Conservation (phyloP, 2,797 vertebrate genomes). For the Squalus acanthias region DNA sequence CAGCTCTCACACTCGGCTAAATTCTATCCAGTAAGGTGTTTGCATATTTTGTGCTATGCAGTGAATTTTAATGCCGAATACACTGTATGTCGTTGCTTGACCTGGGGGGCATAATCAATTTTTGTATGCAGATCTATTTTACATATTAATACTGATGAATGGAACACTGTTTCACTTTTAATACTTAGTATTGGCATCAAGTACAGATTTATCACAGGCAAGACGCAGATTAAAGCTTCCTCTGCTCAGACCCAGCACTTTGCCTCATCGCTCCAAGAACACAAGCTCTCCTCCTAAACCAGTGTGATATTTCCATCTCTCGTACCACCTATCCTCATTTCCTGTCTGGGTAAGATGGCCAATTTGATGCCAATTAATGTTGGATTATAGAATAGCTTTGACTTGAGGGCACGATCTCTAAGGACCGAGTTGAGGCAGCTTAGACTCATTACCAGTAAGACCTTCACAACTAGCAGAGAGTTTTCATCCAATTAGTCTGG, state of each 20-base stretch:
- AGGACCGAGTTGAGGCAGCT: not conserved
- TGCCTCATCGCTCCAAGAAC: not conserved
- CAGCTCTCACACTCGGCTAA: not conserved
- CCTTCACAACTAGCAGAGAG: not conserved
- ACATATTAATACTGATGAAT: not conserved
- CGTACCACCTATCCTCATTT: not conserved
- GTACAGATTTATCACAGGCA: not conserved
- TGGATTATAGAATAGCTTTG: not conserved
- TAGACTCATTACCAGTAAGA: not conserved
- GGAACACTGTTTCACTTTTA: not conserved
- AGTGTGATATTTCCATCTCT: not conserved
- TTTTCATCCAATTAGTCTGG: not conserved
- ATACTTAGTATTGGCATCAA: not conserved
- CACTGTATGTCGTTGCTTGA: not conserved
- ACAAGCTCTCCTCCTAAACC: not conserved
- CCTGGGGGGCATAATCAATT: not conserved
- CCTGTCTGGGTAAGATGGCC: not conserved
- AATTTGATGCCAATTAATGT: not conserved
- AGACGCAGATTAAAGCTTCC: not conserved
- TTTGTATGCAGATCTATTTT: not conserved
- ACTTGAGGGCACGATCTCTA: no score
- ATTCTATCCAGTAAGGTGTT: not conserved
- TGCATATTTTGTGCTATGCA: not conserved
- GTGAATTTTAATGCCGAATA: not conserved
- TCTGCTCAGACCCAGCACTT: not conserved